Percentiles rank a stretch among this genome's conserved stretches.
Evolutionary conservation across 2,888 invertebrate species (phyloP).

Genomic region (Argynnis bischoffii): DNA sequence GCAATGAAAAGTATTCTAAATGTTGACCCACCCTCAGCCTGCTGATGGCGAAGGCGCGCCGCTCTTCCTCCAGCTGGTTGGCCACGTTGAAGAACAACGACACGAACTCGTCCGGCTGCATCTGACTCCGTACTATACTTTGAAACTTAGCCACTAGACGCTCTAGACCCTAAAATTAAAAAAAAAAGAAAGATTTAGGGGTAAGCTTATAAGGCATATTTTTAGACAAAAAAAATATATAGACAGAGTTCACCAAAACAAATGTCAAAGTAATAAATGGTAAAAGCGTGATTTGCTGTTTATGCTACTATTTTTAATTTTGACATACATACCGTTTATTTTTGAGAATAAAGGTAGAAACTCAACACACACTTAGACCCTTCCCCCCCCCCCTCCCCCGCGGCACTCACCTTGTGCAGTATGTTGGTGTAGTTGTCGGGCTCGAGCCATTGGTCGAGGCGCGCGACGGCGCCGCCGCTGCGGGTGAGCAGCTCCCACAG

Average conservation of each 20-base stretch:
- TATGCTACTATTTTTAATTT: too few relatives aligned
- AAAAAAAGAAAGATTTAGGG: not conserved
- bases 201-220: too few relatives aligned
- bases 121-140: constrained; percentile 53
- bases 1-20: too few relatives aligned
- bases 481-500: constrained; percentile 68
- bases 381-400: too few relatives aligned
- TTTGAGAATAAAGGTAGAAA: too few relatives aligned
- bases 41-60: constrained; percentile 68
- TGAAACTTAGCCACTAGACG: constrained; percentile 67
- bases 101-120: constrained; percentile 77
- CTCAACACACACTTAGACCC: too few relatives aligned
- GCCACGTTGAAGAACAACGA: constrained; percentile 74
- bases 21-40: constrained; percentile 62
- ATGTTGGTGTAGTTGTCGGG: constrained; percentile 77
- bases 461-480: constrained; percentile 59
- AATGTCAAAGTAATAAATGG: too few relatives aligned
- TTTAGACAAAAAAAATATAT: too few relatives aligned
- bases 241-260: not conserved
- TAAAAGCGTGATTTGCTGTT: too few relatives aligned
- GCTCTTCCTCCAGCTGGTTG: constrained; percentile 71
- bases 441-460: constrained; percentile 71
- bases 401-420: constrained; percentile 66
- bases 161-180: constrained; percentile 63
- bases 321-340: too few relatives aligned